Base-by-base conservation (phyloP, 2,888 invertebrate species). In the Lasioglossum pauxillum region DNA sequence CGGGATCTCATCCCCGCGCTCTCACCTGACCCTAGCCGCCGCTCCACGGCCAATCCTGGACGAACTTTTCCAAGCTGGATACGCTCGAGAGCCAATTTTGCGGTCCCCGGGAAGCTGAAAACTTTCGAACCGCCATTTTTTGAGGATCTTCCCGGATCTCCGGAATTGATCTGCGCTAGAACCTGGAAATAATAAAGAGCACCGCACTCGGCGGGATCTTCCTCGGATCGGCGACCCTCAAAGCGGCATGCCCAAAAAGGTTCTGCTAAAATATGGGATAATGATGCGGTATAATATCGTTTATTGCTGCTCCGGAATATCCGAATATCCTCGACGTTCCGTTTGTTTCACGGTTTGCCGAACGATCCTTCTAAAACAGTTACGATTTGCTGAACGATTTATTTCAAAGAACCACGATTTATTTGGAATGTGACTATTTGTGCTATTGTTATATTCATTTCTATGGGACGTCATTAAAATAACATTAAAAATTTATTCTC, bases 121-220 rank as follows among this genome's bases (percentile, higher is more conserved):
- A 89, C 91, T 90, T 90, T 83, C 80, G 88, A 88, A 86, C 84
- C 81, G 78, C 82, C 87, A 86, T 88, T 90, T 90, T 90, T 90
- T 90, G 49, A 80, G 82, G 87, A 82, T 90, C 84, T 83, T 35
- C 31, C 35, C 5, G 79, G 84, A 83, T 87, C 82, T 57, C 31
- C 35, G 77, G 31, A 79, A 87, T 77, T 84, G 87, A 87, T 83
- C 80, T 41, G 27, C 64, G 41, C 53, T 82, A 71, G 69, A 69
- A 80, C 73, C 19, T 41, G 27, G 19, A 35, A 53, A 74, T 71
- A 81, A 53, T 64, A 69, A 49, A 64, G 35, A 79, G 49, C 53
- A 53, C 53, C 53, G 49, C 49, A 49, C 49, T 49, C 60, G 60
- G 16, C n/a, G 27, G 27, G 27, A 31, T 64, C 31, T 31, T 64